Base-by-base conservation (phyloP, 2,113 vertebrate species). In the Leucopsar rothschildi region DNA sequence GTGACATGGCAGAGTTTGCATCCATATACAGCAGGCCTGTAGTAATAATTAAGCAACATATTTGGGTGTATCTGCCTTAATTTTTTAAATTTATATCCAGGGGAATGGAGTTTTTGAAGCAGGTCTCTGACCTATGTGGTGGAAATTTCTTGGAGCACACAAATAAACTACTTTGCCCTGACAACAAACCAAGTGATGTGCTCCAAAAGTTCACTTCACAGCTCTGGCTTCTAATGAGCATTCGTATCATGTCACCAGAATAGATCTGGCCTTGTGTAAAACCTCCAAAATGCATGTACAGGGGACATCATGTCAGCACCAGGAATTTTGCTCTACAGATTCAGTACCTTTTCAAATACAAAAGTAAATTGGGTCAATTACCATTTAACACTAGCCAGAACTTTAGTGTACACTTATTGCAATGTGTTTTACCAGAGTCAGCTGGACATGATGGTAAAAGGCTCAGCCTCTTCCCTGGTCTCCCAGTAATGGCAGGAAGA, bases 271-370 rank as follows among this genome's bases (percentile, higher is more conserved):
- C 10, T 79, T 44, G 33, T 12, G 12, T 84, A 78, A 83, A 86
- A 37, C 23, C 15, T 72, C 55, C 47, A 57, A 68, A 92, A 59
- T 16, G 9, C 0, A 0, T 20, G 12, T 52, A 72, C 5, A 15
- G 27, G 12, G 23, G 12, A 13, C 37, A 76, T 79, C 9, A 13
- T 27, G 14, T 76, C 55, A 83, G 19, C 81, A 91, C n/a, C 21
- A 57, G 21, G 16, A 22, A 19, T 65, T 94, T 60, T 69, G 19
- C 29, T 66, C 9, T 94, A 15, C 35, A 82, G 14, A 64, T 68
- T 45, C 21, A 39, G 29, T 82, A 39, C 18, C 18, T 56, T 15
- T 63, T 82, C 31, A 35, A n/a, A 27, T 47, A 56, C 39, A 60
- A 53, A 71, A 39, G 10, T 45, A 82, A 89, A 35, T n/a, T 60